Conservation (phyloP, 2,888 invertebrate species). For the Ceramica pisi region DNA sequence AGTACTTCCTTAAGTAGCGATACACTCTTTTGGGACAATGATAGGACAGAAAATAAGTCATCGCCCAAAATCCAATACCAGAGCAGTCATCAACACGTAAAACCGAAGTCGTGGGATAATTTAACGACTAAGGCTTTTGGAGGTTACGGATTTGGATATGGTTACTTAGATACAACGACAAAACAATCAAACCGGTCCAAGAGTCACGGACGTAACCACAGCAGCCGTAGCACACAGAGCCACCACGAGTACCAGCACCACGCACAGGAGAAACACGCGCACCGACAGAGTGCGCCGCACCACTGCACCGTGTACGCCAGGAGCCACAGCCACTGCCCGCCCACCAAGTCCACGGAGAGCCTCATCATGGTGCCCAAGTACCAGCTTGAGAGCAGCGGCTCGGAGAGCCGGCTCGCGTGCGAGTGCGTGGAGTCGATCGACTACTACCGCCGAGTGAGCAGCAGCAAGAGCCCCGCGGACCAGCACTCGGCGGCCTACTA, state of each 20-base stretch:
- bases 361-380: slow-evolving; percentile 93
- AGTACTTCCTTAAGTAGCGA: slow-evolving; percentile 96
- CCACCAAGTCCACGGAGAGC: slow-evolving; percentile 96
- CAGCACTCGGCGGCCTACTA: slow-evolving; percentile 82
- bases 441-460: slow-evolving; percentile 82
- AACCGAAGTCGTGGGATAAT: slow-evolving; percentile 98
- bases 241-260: slow-evolving; percentile 88
- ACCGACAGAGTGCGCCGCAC: slow-evolving; percentile 86
- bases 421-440: slow-evolving; percentile 92
- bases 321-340: slow-evolving; percentile 90
- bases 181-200: slow-evolving; percentile 85
- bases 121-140: slow-evolving; percentile 96
- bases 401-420: slow-evolving; percentile 93
- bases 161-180: slow-evolving; percentile 93
- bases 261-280: slow-evolving; percentile 83
- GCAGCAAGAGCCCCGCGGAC: slow-evolving; percentile 81
- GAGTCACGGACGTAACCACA: slow-evolving; percentile 89
- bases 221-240: slow-evolving; percentile 91
- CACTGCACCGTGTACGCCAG: slow-evolving; percentile 87
- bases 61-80: slow-evolving; percentile 89
- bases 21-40: slow-evolving; percentile 95
- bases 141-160: slow-evolving; percentile 96
- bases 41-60: slow-evolving; percentile 84
- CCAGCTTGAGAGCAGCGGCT: slow-evolving; percentile 90
- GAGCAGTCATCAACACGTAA: slow-evolving; percentile 88